These are phyloP conservation scores for Syrista parreyssii DNA, from an alignment of 2,888 invertebrate genomes.

Conservation along the genomic window DNA sequence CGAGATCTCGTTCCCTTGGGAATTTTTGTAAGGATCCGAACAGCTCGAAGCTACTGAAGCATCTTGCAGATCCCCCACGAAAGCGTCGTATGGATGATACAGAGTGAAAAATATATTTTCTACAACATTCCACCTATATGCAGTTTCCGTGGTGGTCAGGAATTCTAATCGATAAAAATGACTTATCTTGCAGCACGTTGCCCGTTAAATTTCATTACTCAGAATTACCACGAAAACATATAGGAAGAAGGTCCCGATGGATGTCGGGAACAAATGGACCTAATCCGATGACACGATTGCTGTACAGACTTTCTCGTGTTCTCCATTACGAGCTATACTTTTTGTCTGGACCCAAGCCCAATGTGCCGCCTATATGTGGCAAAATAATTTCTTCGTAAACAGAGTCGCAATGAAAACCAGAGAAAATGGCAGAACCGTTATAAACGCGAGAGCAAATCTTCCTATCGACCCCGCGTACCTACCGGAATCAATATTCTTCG, in stretches of 20 bases:
- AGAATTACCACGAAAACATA: background rate
- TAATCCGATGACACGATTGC: background rate
- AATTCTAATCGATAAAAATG: too few relatives aligned
- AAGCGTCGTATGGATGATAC: too few relatives aligned
- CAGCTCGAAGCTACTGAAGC: background rate
- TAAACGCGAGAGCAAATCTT: background rate
- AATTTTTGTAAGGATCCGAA: background rate
- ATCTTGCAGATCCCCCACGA: too few relatives aligned
- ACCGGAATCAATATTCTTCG: background rate
- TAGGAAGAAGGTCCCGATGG: background rate
- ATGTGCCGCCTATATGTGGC: background rate
- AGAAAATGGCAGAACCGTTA: background rate
- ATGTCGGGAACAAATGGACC: background rate
- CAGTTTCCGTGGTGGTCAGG: too few relatives aligned
- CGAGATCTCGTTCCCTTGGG: too few relatives aligned
- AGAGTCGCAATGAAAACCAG: background rate
- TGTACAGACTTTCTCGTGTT: background rate
- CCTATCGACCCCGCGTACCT: background rate
- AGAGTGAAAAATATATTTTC: too few relatives aligned
- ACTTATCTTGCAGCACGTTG: too few relatives aligned
- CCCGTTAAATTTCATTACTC: background rate
- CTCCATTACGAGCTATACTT: too few relatives aligned
- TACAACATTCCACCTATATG: too few relatives aligned
- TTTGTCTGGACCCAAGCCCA: background rate
- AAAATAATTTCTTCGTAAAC: background rate